Percentiles rank a stretch among this genome's conserved stretches.
These are phyloP conservation scores for Sapayoa aenigma DNA, from an alignment of 2,113 vertebrate species.

Conservation along the genomic window DNA sequence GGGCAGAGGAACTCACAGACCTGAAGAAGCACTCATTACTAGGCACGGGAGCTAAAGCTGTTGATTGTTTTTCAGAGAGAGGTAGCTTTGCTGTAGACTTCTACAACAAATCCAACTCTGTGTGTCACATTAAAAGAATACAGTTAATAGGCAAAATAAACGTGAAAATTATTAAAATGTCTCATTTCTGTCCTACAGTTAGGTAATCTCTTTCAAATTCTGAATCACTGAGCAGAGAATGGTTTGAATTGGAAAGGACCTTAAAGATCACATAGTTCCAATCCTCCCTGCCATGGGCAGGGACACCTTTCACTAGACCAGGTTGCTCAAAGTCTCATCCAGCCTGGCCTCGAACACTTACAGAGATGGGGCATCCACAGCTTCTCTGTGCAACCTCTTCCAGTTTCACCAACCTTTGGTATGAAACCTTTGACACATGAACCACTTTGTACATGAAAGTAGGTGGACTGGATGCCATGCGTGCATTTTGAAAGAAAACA, in stretches of 20 bases:
- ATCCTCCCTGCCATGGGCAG: accelerated
- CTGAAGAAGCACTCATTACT: background rate
- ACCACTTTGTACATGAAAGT: background rate
- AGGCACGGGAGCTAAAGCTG: background rate
- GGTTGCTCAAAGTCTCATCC: background rate
- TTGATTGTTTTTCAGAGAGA: background rate
- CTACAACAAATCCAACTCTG: background rate
- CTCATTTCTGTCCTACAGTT: background rate
- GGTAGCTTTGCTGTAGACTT: background rate
- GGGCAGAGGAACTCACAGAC: background rate
- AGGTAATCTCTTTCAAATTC: background rate
- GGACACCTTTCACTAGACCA: background rate
- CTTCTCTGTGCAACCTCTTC: background rate
- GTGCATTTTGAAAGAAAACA: background rate
- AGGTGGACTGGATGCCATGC: background rate
- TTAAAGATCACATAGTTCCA: background rate
- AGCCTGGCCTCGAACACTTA: background rate
- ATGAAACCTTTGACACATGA: background rate
- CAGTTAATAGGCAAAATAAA: background rate
- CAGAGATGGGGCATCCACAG: background rate
- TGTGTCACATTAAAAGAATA: background rate
- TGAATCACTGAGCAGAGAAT: background rate
- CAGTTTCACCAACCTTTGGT: background rate
- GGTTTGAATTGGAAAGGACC: background rate
- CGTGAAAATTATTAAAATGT: background rate